Base-by-base conservation (phyloP, 2,888 invertebrate genomes). In the Chrysopilus asiliformis region DNA sequence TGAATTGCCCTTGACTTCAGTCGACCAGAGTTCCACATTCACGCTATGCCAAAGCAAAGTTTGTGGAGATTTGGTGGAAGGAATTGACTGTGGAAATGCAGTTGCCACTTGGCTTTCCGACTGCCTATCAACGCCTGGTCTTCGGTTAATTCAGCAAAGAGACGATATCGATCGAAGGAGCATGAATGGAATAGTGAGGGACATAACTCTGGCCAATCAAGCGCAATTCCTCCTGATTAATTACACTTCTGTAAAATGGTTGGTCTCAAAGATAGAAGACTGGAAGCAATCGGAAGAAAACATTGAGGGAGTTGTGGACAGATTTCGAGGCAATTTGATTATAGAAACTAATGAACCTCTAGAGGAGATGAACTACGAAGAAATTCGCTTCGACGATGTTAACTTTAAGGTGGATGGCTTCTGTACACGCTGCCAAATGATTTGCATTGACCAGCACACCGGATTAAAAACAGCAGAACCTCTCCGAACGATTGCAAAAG, bases 341-440 rank as follows among this genome's bases (percentile, higher is more conserved):
- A 68, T 93, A 10, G 74, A 77, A 44, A 80, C 82, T 36, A 61
- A 68, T 2, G 51, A 66, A 17, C 70, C 85, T n/a, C 79, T 91
- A 51, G 73, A 74, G 18, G 95, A 95, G 67, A 78, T 78, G 34
- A 58, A 68, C 2, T 86, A 85, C 74, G 60, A 68, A 13, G 55
- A 62, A 39, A 51, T 90, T 39, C 53, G 61, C 32, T 78, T 91
- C 48, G 82, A 80, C 30, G 66, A 68, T 35, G 42, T 49, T 1
- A 30, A 30, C 2, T 56, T 67, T 36, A 64, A 85, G 78, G 75
- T 77, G 34, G 76, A 78, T 47, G 86, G 85, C 1, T 73, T 74
- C 27, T 95, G 94, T 53, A 79, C 77, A 2, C 73, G 95, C 36
- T 97, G 95, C 56, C 89, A 91, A 62, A 94, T 95, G 86, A 82